phyloP scores from a whole-genome alignment of 1,140 invertebrate genomes.

The Zaprionus ornatus region DNA sequence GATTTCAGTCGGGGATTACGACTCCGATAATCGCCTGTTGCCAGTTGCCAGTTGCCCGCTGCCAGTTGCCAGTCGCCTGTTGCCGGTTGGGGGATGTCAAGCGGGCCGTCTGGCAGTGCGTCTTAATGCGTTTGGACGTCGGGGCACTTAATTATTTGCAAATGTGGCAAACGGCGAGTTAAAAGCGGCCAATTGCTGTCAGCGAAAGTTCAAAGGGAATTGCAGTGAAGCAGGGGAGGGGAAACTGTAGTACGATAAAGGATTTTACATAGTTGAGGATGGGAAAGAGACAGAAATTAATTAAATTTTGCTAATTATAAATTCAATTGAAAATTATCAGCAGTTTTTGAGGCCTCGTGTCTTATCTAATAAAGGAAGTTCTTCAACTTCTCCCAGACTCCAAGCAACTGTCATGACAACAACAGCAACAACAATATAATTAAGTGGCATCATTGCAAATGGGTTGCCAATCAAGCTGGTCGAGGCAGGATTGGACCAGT shows the following conservation, averaged over 20 bases:
- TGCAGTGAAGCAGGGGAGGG: not conserved
- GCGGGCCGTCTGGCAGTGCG: conserved; percentile 31
- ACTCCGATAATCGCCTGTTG: conserved; percentile 54
- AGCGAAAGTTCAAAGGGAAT: conserved; percentile 32
- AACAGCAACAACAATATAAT: conserved; percentile 54
- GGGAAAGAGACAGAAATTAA: conserved; percentile 7
- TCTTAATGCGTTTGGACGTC: conserved; percentile 73
- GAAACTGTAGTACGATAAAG: not conserved
- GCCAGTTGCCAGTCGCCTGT: not conserved
- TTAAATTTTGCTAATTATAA: conserved; percentile 26
- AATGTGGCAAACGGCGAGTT: conserved; percentile 57
- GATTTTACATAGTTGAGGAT: not conserved
- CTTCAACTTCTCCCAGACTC: not conserved
- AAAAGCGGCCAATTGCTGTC: conserved; percentile 35
- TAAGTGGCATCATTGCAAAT: conserved; percentile 63
- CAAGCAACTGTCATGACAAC: not conserved
- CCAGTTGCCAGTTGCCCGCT: not conserved
- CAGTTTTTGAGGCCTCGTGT: not conserved
- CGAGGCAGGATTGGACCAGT: conserved; percentile 16
- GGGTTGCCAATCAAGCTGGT: conserved; percentile 57
- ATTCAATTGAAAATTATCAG: conserved; percentile 9
- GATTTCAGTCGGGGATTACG: conserved; percentile 70
- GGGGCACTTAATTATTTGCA: conserved; percentile 77
- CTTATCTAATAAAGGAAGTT: not conserved
- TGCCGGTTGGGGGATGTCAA: conserved; percentile 18